Conservation (phyloP, 2,113 vertebrate species). For the Sander lucioperca region DNA sequence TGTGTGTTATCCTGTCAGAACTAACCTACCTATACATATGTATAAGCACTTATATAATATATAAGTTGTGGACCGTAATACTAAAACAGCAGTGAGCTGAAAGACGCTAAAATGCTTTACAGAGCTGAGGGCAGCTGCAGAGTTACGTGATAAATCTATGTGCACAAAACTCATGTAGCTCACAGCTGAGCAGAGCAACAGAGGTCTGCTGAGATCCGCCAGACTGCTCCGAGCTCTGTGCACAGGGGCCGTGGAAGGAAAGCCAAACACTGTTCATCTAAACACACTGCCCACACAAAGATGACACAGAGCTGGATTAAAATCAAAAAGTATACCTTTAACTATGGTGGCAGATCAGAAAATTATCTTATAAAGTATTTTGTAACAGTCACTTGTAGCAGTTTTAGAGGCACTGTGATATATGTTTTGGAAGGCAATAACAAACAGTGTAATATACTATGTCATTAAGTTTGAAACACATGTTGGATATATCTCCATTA, state of each 20-base stretch:
- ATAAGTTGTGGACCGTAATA: constrained; percentile 12
- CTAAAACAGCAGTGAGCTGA: constrained; percentile 1
- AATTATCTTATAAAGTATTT: background rate
- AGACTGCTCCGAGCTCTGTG: too few relatives aligned
- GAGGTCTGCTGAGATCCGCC: too few relatives aligned
- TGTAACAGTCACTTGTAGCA: background rate
- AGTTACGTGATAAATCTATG: background rate
- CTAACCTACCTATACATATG: background rate
- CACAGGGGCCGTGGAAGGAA: too few relatives aligned
- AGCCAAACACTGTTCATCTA: too few relatives aligned
- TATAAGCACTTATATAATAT: background rate
- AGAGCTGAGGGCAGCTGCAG: background rate
- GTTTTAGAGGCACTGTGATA: background rate
- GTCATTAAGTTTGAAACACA: background rate
- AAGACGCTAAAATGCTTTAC: background rate
- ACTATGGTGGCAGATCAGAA: too few relatives aligned
- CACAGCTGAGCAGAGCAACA: too few relatives aligned
- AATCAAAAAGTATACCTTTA: too few relatives aligned
- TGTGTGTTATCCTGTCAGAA: background rate
- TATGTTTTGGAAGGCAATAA: background rate
- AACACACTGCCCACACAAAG: too few relatives aligned
- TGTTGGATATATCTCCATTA: background rate
- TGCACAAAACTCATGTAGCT: background rate
- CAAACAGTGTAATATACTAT: background rate
- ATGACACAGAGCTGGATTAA: too few relatives aligned